These are phyloP conservation scores for Drosophila melanogaster DNA, from an alignment of 1,140 invertebrate species.

Conservation along the genomic window Release_6_plus_ISO1_MT NC_004354.4:3813001-3813500, in stretches of 20 bases:
- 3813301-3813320: constrained; percentile 54
- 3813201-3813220: constrained; percentile 28
- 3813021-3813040: neutral
- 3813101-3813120: neutral
- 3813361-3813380: constrained; percentile 5
- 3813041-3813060: neutral
- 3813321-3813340: constrained; percentile 18
- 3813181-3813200: constrained; percentile 57
- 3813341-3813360: constrained; percentile 1
- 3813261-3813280: constrained; percentile 61
- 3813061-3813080: neutral
- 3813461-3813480: neutral
- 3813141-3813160: constrained; percentile 61
- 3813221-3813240: constrained; percentile 37
- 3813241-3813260: constrained; percentile 44
- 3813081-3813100: constrained; percentile 13
- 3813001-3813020: constrained; percentile 19
- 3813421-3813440: neutral
- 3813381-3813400: constrained; percentile 35
- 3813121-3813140: constrained; percentile 58
- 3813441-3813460: neutral
- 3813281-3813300: constrained; percentile 60
- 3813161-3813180: neutral
- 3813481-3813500: neutral
- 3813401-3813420: constrained; percentile 18